Evolutionary conservation across 2,888 invertebrate genomes (phyloP), one percentile per base, ranked within the genome.

Genomic region (Agrotis exclamationis): DNA sequence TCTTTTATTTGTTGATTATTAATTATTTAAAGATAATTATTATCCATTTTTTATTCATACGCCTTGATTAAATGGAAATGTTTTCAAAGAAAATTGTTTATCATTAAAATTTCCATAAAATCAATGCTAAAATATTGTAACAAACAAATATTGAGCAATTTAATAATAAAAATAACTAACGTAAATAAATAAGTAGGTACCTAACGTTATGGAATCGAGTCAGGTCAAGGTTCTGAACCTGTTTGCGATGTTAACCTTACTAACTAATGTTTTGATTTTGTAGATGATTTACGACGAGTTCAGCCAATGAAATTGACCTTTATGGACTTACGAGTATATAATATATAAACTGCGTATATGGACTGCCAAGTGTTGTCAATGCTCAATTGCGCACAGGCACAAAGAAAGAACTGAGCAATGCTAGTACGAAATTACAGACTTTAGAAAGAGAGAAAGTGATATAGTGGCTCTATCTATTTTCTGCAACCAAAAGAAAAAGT

Each of bases 171-270:
- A 59, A 54, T 70, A 59, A 45, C 48, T 59, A 48, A 39, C 39
- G 39, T 39, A 39, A 39, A 39, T 39, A 39, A 39, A 39, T 24
- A 54, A 39, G 14, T 75, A n/a, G n/a, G n/a, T n/a, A n/a, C n/a
- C n/a, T n/a, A 50, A 68, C 18, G 50, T 4, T 79, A 56, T 5
- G 50, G 54, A 54, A 57, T 22, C n/a, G 47, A 60, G 80, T 24
- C 6, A 11, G 33, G 44, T 68, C 74, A 83, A 70, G 80, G 83
- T 48, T 59, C 13, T 59, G 70, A 63, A 66, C 65, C 53, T 56
- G n/a, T 67, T 82, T 69, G 78, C 63, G 28, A 28, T n/a, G 28
- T 33, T 16, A 48, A 67, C 64, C 28, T 67, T 65, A 28, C 11
- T 54, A 13, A 28, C 11, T 4, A 9, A 0, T 28, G 18, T 54